These are phyloP conservation scores for Mastomys coucha DNA, from an alignment of 2,113 vertebrate species.

Conservation along the genomic window DNA sequence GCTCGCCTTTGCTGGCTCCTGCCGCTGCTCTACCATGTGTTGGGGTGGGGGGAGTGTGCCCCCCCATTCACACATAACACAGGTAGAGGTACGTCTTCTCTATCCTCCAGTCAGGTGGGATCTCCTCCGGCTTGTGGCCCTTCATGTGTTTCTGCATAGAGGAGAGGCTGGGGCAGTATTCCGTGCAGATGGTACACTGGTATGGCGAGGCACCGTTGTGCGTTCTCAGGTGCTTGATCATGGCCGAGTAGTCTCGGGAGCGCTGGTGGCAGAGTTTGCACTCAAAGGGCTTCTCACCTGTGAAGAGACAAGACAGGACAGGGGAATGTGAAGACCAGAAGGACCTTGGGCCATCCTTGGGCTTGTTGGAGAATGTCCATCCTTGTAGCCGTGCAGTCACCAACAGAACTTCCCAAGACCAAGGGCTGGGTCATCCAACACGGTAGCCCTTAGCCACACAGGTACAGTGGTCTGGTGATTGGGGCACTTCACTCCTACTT, in stretches of 20 bases:
- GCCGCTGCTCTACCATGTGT: slow-evolving; percentile 46
- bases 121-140: slow-evolving; percentile 97
- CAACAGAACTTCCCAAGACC: not conserved
- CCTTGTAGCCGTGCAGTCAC: not conserved
- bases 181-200: slow-evolving; percentile 99
- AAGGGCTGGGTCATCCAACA: accelerated
- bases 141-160: slow-evolving; percentile 99
- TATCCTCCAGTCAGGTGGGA: slow-evolving; percentile 99
- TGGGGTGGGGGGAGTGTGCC: not conserved
- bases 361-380: accelerated
- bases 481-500: accelerated
- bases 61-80: slow-evolving; percentile 93
- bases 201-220: slow-evolving; percentile 99
- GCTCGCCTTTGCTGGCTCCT: slow-evolving; percentile 49
- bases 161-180: slow-evolving; percentile 99
- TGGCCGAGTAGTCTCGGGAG: slow-evolving; percentile 99
- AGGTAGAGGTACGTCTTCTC: slow-evolving; percentile 99
- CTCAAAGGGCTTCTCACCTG: slow-evolving; percentile 99
- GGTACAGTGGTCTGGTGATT: accelerated
- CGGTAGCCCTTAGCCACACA: accelerated
- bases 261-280: slow-evolving; percentile 99
- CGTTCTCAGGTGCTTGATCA: slow-evolving; percentile 99
- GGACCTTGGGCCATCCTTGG: not conserved
- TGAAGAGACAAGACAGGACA: not conserved
- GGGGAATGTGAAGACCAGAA: accelerated